phyloP scores from a whole-genome alignment of 2,797 vertebrate species.

The Gobionotothen gibberifrons region DNA sequence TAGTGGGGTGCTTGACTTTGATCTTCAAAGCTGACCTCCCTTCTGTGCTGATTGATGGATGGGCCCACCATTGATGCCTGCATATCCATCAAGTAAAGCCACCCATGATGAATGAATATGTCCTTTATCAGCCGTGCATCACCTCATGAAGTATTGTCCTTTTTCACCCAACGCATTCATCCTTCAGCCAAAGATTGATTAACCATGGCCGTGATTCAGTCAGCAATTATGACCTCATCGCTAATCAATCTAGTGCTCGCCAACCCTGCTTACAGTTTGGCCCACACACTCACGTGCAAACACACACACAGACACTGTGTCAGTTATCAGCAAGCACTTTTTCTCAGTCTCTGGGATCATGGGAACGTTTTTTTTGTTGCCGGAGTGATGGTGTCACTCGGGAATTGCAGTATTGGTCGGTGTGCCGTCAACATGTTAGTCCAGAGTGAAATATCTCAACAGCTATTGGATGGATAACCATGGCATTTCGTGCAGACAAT shows the following conservation, averaged over 20 bases:
- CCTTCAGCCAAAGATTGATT: conserved; percentile 84
- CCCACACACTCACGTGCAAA: conserved; percentile 9
- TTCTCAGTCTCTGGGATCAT: conserved; percentile 58
- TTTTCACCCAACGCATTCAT: conserved; percentile 79
- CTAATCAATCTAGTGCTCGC: conserved; percentile 78
- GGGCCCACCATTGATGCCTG: conserved; percentile 73
- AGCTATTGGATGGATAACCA: conserved; percentile 25
- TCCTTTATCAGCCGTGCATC: conserved; percentile 86
- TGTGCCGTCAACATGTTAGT: conserved; percentile 7
- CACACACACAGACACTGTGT: conserved; percentile 12
- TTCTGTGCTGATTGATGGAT: conserved; percentile 77
- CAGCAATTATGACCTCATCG: conserved; percentile 84
- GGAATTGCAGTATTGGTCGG: conserved; percentile 22
- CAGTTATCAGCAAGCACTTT: conserved; percentile 49
- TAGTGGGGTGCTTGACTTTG: conserved; percentile 74
- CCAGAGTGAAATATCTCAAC: conserved; percentile 25
- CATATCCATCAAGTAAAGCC: conserved; percentile 84
- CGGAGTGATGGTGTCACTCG: conserved; percentile 28
- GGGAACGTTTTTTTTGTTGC: conserved; percentile 61
- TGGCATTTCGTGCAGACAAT: conserved; percentile 6
- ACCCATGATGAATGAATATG: conserved; percentile 84
- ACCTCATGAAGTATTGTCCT: conserved; percentile 84
- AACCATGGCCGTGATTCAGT: conserved; percentile 81
- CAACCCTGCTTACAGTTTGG: conserved; percentile 47
- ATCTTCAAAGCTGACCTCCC: conserved; percentile 86